phyloP scores from a whole-genome alignment of 2,113 vertebrate species.

The Numida meleagris region DNA sequence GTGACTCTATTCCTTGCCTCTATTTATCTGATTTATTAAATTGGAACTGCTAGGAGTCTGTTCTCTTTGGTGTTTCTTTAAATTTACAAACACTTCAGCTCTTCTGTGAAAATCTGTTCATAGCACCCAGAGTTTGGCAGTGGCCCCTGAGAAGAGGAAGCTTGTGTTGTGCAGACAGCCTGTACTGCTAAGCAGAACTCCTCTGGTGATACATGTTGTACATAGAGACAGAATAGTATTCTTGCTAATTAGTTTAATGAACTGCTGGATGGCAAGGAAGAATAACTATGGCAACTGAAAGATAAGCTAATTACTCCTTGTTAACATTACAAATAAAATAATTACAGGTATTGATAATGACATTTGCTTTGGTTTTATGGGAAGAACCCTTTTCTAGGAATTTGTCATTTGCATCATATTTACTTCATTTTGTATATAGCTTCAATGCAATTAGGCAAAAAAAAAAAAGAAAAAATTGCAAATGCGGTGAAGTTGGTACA shows the following conservation, averaged over 20 bases:
- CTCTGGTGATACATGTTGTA: background rate
- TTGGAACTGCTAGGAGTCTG: background rate
- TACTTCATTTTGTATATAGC: background rate
- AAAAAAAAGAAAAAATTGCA: background rate
- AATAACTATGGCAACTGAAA: constrained; percentile 66
- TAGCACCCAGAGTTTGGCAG: background rate
- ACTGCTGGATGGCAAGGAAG: constrained; percentile 10
- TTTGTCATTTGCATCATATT: background rate
- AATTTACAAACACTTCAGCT: background rate
- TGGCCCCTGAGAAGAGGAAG: background rate
- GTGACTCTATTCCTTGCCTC: background rate
- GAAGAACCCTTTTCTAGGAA: background rate
- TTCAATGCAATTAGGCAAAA: background rate
- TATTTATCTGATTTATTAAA: background rate
- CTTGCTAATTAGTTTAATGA: constrained; percentile 39
- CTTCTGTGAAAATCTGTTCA: background rate
- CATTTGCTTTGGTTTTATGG: constrained; percentile 10
- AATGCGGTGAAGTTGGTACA: background rate
- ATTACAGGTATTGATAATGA: constrained; percentile 10
- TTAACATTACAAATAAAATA: constrained; percentile 43
- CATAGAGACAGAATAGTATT: background rate
- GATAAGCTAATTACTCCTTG: constrained; percentile 29
- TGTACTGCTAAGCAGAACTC: background rate
- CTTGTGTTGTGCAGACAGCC: background rate
- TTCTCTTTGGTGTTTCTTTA: background rate